phyloP scores from a whole-genome alignment of 2,797 vertebrate genomes.

The Melanotaenia maccullochi region DNA sequence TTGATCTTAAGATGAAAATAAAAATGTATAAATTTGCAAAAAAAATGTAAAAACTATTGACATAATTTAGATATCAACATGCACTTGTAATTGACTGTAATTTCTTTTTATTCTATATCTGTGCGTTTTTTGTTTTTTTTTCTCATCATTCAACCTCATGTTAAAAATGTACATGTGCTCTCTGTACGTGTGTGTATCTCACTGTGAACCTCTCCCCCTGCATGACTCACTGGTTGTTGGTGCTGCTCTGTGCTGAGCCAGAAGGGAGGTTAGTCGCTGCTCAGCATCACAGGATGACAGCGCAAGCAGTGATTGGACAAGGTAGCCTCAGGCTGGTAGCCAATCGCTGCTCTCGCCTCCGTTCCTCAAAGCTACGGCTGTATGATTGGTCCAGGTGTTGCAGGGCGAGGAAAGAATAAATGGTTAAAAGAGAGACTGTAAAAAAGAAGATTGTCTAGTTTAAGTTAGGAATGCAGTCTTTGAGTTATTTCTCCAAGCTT shows the following conservation, averaged over 20 bases:
- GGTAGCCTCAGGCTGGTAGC: conserved; percentile 63
- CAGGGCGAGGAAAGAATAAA: conserved; percentile 73
- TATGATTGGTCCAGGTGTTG: conserved; percentile 84
- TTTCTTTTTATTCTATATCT: conserved; percentile 8
- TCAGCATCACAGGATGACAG: conserved; percentile 68
- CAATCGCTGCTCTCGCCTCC: conserved; percentile 68
- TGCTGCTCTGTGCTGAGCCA: conserved; percentile 56
- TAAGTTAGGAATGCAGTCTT: conserved; percentile 21
- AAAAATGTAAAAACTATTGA: neutral
- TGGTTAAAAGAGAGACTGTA: conserved; percentile 24
- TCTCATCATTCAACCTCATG: conserved; percentile 25
- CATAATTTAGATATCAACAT: neutral
- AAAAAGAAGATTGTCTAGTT: conserved; percentile 32
- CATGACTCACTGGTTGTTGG: conserved; percentile 78
- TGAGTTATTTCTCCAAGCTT: neutral
- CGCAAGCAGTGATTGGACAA: conserved; percentile 70
- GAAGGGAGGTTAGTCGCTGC: conserved; percentile 62
- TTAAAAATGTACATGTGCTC: conserved; percentile 13
- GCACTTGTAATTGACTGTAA: neutral
- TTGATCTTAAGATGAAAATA: neutral
- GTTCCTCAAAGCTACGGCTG: conserved; percentile 70
- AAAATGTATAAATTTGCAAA: neutral
- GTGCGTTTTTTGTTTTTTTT: neutral
- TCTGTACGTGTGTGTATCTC: conserved; percentile 25
- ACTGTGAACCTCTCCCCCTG: conserved; percentile 66